phyloP scores from a whole-genome alignment of 2,797 vertebrate genomes.

The Sardinella longiceps region DNA sequence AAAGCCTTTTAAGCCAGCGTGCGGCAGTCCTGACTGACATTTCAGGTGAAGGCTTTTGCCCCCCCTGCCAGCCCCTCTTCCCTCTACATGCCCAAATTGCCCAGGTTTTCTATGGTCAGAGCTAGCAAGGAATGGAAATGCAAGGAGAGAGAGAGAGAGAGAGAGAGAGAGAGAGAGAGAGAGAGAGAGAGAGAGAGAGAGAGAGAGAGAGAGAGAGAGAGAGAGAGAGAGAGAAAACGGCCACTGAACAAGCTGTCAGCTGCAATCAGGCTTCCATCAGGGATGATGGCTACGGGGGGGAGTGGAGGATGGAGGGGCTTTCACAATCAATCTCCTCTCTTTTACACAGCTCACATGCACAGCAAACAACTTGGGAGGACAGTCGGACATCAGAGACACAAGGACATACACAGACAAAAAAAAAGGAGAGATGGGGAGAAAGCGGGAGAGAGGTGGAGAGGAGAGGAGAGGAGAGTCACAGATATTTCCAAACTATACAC shows the following conservation, averaged over 20 bases:
- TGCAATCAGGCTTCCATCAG: conserved; percentile 20
- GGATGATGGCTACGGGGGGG: conserved; percentile 31
- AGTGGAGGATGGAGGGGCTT: conserved; percentile 39
- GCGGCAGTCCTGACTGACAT: neutral
- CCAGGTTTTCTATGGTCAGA: neutral
- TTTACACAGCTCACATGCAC: conserved; percentile 12
- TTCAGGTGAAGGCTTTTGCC: neutral
- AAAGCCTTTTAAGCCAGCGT: neutral
- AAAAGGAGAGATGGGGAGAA: neutral
- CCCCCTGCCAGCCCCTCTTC: neutral
- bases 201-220: neutral
- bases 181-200: neutral
- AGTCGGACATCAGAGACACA: neutral
- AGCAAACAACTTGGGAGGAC: neutral
- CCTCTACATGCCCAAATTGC: conserved; percentile 1
- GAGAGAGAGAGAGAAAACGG: neutral
- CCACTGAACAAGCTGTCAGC: conserved; percentile 21
- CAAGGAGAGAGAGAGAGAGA: neutral
- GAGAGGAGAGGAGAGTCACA: neutral
- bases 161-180: too few species aligned
- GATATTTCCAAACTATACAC: neutral
- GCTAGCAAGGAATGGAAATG: neutral
- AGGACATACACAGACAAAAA: neutral
- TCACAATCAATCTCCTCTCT: conserved; percentile 54
- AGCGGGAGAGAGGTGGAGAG: neutral